Evolutionary conservation across 2,888 invertebrate genomes (phyloP).

Genomic region (Pseudolycoriella hygida): DNA sequence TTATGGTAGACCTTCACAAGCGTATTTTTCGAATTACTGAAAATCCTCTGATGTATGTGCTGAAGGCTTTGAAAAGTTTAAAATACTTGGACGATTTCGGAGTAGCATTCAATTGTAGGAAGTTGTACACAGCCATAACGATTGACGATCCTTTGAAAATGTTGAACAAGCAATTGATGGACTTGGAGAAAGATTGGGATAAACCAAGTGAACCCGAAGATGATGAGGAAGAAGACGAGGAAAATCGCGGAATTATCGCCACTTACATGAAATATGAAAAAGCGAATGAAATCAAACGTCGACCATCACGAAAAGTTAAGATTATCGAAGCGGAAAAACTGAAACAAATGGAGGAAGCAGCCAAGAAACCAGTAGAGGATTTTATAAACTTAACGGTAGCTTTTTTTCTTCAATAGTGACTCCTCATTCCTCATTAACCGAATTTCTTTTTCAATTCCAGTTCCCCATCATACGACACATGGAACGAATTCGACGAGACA

Average conservation of each 20-base stretch:
- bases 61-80: constrained; percentile 50
- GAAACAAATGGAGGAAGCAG: constrained; percentile 21
- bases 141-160: constrained; percentile 34
- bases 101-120: constrained; percentile 40
- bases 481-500: constrained; percentile 39
- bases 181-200: not conserved
- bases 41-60: constrained; percentile 50
- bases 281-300: constrained; percentile 12
- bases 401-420: no score
- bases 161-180: constrained; percentile 29
- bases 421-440: not conserved
- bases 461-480: constrained; percentile 17
- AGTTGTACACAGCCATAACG: constrained; percentile 39
- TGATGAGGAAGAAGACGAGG: constrained; percentile 22
- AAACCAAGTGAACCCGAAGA: constrained; percentile 1
- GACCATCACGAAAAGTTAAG: constrained; percentile 4
- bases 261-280: constrained; percentile 15
- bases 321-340: constrained; percentile 15
- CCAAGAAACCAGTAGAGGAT: constrained; percentile 13
- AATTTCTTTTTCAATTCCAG: constrained; percentile 2
- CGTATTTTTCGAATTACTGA: constrained; percentile 48
- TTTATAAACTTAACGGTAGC: constrained; percentile 10
- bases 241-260: constrained; percentile 10
- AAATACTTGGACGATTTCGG: constrained; percentile 44
- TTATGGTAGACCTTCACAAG: constrained; percentile 44